Evolutionary conservation across 2,888 invertebrate genomes (phyloP).

Genomic region (Eupithecia insigniata): DNA sequence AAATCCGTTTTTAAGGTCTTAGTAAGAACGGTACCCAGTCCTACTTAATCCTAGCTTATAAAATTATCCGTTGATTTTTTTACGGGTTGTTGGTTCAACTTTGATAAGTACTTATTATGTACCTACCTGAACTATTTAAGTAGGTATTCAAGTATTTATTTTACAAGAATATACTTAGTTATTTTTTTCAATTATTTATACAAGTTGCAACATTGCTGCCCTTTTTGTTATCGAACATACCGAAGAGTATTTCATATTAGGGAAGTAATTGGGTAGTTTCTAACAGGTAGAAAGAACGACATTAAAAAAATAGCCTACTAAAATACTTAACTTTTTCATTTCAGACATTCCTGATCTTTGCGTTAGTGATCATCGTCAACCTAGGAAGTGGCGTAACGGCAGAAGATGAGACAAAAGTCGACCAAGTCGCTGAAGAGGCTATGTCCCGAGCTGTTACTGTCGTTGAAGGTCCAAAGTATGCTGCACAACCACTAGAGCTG

Average conservation of each 20-base stretch:
- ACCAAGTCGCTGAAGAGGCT: slow-evolving; percentile 74
- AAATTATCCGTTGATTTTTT: not conserved
- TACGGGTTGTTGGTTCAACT: not conserved
- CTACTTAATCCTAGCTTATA: not conserved
- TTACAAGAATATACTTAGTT: no score
- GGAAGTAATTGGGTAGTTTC: not conserved
- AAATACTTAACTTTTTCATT: slow-evolving; percentile 45
- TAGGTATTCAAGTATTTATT: no score
- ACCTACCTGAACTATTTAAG: no score
- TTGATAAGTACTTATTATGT: not conserved
- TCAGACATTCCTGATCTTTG: slow-evolving; percentile 80
- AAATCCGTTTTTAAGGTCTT: no score
- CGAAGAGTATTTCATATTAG: not conserved
- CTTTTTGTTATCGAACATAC: not conserved
- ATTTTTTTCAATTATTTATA: not conserved
- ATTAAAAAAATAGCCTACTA: not conserved
- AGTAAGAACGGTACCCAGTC: no score
- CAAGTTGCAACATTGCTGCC: not conserved
- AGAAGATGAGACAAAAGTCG: slow-evolving; percentile 60
- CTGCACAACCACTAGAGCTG: slow-evolving; percentile 49
- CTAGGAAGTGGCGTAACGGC: slow-evolving; percentile 68
- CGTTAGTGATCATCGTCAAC: slow-evolving; percentile 78
- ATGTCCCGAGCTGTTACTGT: slow-evolving; percentile 66
- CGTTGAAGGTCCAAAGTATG: slow-evolving; percentile 66
- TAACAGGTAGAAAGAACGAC: not conserved